Base-by-base conservation (phyloP, 2,888 invertebrate genomes). In the Limnephilus lunatus region DNA sequence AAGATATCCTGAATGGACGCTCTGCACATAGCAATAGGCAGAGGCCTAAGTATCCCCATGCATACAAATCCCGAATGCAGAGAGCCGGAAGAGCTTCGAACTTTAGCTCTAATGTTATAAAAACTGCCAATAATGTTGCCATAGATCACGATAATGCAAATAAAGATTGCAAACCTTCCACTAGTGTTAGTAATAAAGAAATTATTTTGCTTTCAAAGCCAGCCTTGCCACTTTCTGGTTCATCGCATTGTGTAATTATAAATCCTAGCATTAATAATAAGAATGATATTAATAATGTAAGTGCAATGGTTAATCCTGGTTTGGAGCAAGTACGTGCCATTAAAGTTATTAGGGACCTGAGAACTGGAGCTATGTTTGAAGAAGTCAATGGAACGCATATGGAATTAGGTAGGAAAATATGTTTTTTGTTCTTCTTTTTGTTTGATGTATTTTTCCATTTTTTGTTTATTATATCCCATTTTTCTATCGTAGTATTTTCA, bases 21-120 rank as follows among this genome's bases (percentile, higher is more conserved):
- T 94, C 96, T 94, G 94, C 96, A 90, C 96, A 95, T 94, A 96
- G 96, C 85, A 96, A 97, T 90, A 97, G 97, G 94, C 95, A 96
- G 7, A 97, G 94, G 93, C 97, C 96, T 85, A 97, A 96, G 95
- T 97, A 96, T 95, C 96, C 95, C 94, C 97, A 95, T 95, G 97
- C 95, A 12, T 92, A 94, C 88, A 93, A 92, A 91, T 93, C 93
- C 48, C 92, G 93, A 30, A 93, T 92, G 92, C 92, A 93, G 30
- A 90, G 91, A 91, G 92, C 91, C 7, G 92, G 93, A 81, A 92
- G 92, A 86, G 86, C 92, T n/a, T 93, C 93, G 2, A 93, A 93
- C 85, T 93, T 88, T 80, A 93, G 87, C 53, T 91, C 93, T 3
- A 92, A 91, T 91, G 91, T 91, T 30, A 91, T 92, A 82, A 93